These are phyloP conservation scores for Branchellion lobata DNA, from an alignment of 2,888 invertebrate species.

Conservation along the genomic window DNA sequence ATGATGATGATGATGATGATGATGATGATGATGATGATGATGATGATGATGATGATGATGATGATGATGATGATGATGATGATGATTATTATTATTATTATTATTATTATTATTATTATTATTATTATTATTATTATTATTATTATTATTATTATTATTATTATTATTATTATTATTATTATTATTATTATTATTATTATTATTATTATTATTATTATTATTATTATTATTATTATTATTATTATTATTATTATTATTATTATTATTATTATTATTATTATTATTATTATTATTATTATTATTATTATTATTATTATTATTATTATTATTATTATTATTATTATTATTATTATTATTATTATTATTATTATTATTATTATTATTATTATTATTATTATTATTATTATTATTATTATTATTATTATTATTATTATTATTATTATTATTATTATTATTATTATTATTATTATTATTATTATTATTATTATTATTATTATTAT, in stretches of 20 bases:
- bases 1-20: slow-evolving; percentile 32
- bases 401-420: no score
- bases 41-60: not conserved
- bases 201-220: slow-evolving; percentile 16
- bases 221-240: not conserved
- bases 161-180: slow-evolving; percentile 5
- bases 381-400: no score
- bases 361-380: no score
- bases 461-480: not conserved
- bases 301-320: not conserved
- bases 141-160: not conserved
- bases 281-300: not conserved
- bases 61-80: not conserved
- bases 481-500: not conserved
- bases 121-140: not conserved
- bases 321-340: not conserved
- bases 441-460: not conserved
- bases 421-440: not conserved
- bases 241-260: not conserved
- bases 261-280: not conserved
- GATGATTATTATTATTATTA: not conserved
- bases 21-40: slow-evolving; percentile 16
- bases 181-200: slow-evolving; percentile 22
- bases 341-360: no score
- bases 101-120: not conserved